Base-by-base conservation (phyloP, 2,888 invertebrate genomes). In the Pseudococcus viburni region DNA sequence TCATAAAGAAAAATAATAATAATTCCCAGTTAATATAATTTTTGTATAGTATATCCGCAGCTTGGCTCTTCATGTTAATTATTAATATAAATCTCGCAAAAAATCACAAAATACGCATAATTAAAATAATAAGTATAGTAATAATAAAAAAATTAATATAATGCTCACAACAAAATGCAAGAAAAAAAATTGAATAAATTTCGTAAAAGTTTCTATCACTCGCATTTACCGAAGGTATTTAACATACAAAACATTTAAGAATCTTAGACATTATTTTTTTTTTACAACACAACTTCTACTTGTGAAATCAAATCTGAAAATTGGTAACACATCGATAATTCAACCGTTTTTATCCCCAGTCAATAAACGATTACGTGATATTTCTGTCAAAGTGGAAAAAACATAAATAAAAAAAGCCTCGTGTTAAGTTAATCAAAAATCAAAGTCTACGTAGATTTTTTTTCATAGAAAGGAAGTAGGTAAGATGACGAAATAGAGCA, bases 81-180 rank as follows among this genome's bases (percentile, higher is more conserved):
- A 83, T 83, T 83, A 83, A 83, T 46, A 83, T 83, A 83, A 83
- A 83, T 83, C 17, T 83, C 46, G 80, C 80, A 83, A 83, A 83
- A 83, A 83, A 83, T 83, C 80, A 83, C 80, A 83, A 83, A 83
- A 83, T 83, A 83, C 80, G 80, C 80, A n/a, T 83, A 83, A 83
- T 46, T 83, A 46, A 46, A n/a, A 77, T 11, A 73, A 39, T 39
- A 77, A 77, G 39, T 77, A 77, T 77, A 46, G 19, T 42, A 46
- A 83, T 33, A 46, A 46, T 33, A 83, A 83, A 83, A 83, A 83
- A 83, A 19, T 42, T 42, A 83, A 19, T 46, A 46, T 83, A 83
- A 19, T 33, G 33, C 33, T 83, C 46, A 83, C 80, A 83, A 46
- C 80, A 46, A 83, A 73, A 83, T 83, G 80, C 80, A 83, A 83